phyloP scores from a whole-genome alignment of 2,888 invertebrate genomes.

The Drosophila quasianomalipes region DNA sequence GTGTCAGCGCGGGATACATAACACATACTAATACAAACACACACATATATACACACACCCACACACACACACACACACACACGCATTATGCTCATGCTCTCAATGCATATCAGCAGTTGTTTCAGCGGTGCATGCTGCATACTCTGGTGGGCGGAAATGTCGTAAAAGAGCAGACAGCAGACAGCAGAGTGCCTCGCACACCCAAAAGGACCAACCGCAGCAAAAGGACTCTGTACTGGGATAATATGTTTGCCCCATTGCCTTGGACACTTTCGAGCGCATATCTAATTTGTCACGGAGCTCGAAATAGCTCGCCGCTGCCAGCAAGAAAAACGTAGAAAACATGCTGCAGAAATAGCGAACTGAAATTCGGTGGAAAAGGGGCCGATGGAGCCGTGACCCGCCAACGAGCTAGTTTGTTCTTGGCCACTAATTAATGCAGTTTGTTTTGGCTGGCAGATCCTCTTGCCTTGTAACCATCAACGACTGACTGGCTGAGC shows the following conservation, averaged over 20 bases:
- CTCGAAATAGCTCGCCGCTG: constrained; percentile 29
- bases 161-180: constrained; percentile 61
- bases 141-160: constrained; percentile 61
- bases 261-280: constrained; percentile 65
- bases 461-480: constrained; percentile 33
- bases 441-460: constrained; percentile 67
- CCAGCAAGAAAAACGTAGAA: constrained; percentile 45
- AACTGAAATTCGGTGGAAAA: background rate
- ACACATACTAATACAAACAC: constrained; percentile 22
- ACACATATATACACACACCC: constrained; percentile 9
- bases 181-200: constrained; percentile 2
- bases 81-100: constrained; percentile 66
- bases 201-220: constrained; percentile 13
- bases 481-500: constrained; percentile 27
- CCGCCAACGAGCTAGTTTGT: constrained; percentile 42
- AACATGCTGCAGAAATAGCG: constrained; percentile 18
- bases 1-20: constrained; percentile 74
- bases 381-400: background rate
- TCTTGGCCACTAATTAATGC: constrained; percentile 80
- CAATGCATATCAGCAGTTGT: constrained; percentile 72
- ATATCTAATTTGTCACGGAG: constrained; percentile 77
- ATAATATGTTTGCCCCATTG: constrained; percentile 63
- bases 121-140: constrained; percentile 53
- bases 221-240: constrained; percentile 21
- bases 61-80: background rate